Evolutionary conservation across 2,888 invertebrate genomes (phyloP), one percentile per base, ranked within the genome.

Genomic region (Allophyes oxyacanthae): DNA sequence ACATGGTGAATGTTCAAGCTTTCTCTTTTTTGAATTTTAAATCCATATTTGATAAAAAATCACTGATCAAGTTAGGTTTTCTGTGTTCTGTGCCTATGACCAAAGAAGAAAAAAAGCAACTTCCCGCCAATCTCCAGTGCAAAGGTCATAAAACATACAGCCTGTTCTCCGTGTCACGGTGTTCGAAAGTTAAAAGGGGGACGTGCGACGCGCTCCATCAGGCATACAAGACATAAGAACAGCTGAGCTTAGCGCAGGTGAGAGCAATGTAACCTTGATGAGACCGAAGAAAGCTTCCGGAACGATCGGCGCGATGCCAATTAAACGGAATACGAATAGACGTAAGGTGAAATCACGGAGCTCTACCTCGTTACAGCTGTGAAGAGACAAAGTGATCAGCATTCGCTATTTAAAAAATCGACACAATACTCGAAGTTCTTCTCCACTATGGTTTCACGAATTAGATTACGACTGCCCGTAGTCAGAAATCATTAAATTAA

Each of bases 241-340:
- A 72, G 66, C 64, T 65, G 72, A 76, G 67, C 69, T 70, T 72
- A 74, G 72, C 73, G 75, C 79, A 69, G 82, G 90, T 86, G 90
- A 89, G 89, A 90, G 88, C 83, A 81, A 72, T 20, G 72, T 83
- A 88, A 88, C 89, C 88, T 90, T 89, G 88, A 88, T 88, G 86
- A 79, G 78, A 75, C 65, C 78, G 84, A 92, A 88, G 92, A 92
- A 92, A 92, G 92, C 90, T 88, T 53, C 78, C 83, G 84, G 81
- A 82, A 85, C 83, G 80, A 85, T 84, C 81, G 76, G 50, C 69
- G 75, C 83, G 81, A 82, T 81, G 79, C 81, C 86, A 86, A 87
- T 90, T 87, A 84, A 78, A 83, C 81, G 78, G 78, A 84, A 83
- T 85, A 84, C 82, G 78, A 81, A 81, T 81, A 77, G 81, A 76